Conservation (phyloP, 1,140 invertebrate genomes). For the Aphis craccivora region DNA sequence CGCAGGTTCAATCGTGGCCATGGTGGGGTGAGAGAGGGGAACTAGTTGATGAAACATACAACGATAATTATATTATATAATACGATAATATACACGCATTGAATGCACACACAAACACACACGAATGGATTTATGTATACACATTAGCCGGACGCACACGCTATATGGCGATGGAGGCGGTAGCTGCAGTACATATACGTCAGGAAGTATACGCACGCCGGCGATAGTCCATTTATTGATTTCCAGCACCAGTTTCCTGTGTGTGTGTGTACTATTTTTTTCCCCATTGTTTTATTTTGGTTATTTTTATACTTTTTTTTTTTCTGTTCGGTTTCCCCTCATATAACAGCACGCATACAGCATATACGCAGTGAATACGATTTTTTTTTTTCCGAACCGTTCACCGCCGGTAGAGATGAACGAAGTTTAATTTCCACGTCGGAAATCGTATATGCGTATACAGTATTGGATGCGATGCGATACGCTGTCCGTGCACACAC, state of each 20-base stretch:
- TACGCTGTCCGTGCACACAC: neutral
- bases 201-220: neutral
- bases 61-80: neutral
- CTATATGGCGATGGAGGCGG: neutral
- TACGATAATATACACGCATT: neutral
- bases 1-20: neutral
- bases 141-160: neutral
- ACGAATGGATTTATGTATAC: neutral
- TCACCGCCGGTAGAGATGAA: neutral
- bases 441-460: conserved; percentile 7
- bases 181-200: neutral
- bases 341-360: neutral
- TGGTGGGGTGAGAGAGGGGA: too few relatives aligned
- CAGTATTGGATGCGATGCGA: neutral
- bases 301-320: conserved; percentile 36
- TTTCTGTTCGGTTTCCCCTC: neutral
- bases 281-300: conserved; percentile 27
- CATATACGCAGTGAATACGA: conserved; percentile 23
- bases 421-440: conserved; percentile 50
- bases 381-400: conserved; percentile 25
- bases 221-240: conserved; percentile 41
- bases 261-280: neutral
- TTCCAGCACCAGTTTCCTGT: conserved; percentile 49
- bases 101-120: neutral
- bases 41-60: conserved; percentile 15